Base-by-base conservation (phyloP, 2,888 invertebrate species). In the Tachina grossa region DNA sequence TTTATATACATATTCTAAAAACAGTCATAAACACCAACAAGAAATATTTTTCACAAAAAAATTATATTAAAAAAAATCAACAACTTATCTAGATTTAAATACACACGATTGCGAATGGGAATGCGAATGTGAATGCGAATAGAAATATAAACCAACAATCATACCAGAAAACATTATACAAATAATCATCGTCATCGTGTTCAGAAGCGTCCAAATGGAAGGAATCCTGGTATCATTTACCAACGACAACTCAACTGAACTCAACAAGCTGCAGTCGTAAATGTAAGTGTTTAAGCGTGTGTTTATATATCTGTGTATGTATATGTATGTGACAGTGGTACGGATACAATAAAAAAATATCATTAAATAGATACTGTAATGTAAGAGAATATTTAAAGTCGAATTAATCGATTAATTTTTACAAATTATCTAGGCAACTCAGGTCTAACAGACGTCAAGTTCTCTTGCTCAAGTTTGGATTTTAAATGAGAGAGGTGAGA, bases 141-240 rank as follows among this genome's bases (percentile, higher is more conserved):
- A n/a, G 41, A 31, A 61, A 71, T 74, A 71, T 49, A 76, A 47
- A 76, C 69, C 68, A 47, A 61, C 57, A 75, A 53, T 72, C 80
- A 66, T 16, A 45, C 45, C 69, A 75, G 51, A 43, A 84, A 31
- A 49, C 9, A 49, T 47, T 22, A 45, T 66, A 31, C 31, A 61
- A 61, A 61, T 61, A 49, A 49, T 77, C 76, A 79, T 81, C 71
- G 77, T 82, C 78, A 75, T 83, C 82, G 79, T 85, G 79, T 83
- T 85, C 79, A 83, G 82, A 85, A 85, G 85, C 85, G 85, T 85
- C 85, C 85, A 83, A 85, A 85, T 85, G 85, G 85, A 85, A 85
- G 83, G 79, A 85, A 85, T 79, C 71, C 75, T 65, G 82, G 79
- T 85, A 85, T 83, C 85, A 85, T 85, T 85, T 85, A 85, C 71